These are phyloP conservation scores for Chymomyza fuscimana DNA, from an alignment of 2,888 invertebrate species.

Conservation along the genomic window DNA sequence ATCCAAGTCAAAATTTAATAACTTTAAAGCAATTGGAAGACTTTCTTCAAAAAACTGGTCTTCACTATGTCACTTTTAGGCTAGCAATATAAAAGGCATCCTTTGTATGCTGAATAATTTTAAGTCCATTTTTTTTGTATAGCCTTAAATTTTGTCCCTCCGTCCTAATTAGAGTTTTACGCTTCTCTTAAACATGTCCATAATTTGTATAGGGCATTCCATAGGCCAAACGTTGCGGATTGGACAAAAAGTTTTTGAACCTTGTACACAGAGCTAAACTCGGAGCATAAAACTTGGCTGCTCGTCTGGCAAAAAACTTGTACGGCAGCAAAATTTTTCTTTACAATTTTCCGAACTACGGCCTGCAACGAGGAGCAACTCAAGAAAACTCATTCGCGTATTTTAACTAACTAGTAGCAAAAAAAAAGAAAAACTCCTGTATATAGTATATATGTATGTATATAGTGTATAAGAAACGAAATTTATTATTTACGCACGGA, in stretches of 20 bases:
- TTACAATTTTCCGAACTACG: slow-evolving; percentile 49
- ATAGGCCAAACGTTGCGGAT: neutral
- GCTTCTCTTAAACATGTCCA: no score
- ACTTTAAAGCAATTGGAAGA: no score
- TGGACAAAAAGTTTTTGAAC: slow-evolving; percentile 29
- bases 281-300: slow-evolving; percentile 36
- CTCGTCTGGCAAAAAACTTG: slow-evolving; percentile 61
- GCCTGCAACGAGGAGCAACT: slow-evolving; percentile 35
- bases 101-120: no score
- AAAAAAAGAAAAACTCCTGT: slow-evolving; percentile 4
- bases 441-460: no score
- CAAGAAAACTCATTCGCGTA: slow-evolving; percentile 73
- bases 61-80: no score
- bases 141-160: no score
- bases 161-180: no score
- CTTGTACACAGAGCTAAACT: slow-evolving; percentile 47
- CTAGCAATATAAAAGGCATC: no score
- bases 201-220: neutral
- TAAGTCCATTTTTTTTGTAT: no score
- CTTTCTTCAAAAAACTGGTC: no score
- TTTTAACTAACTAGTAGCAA: slow-evolving; percentile 68
- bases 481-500: slow-evolving; percentile 80
- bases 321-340: slow-evolving; percentile 52
- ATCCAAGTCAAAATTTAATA: no score
- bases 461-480: slow-evolving; percentile 33